Conservation (phyloP, 2,888 invertebrate genomes). For the Lithophane socia region DNA sequence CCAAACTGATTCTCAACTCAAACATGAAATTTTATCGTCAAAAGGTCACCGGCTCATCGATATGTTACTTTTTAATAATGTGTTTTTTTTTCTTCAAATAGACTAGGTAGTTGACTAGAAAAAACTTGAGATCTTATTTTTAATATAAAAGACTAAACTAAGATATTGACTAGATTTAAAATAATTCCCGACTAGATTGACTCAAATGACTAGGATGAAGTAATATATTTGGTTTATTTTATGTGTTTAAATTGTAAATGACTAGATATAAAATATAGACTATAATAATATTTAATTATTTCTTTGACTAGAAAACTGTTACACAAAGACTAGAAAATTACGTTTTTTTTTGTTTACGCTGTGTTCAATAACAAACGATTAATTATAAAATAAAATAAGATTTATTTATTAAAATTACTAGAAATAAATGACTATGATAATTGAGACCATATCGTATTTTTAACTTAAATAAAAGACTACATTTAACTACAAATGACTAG, state of each 20-base stretch:
- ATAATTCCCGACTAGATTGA: background rate
- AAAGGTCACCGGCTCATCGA: slow-evolving; percentile 27
- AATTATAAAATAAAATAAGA: background rate
- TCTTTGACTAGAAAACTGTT: slow-evolving; percentile 22
- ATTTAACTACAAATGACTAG: slow-evolving; percentile 15
- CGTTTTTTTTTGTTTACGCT: background rate
- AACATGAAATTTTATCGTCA: background rate
- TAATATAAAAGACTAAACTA: background rate
- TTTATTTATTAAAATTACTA: slow-evolving; percentile 22
- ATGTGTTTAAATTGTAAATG: background rate
- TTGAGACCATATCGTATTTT: slow-evolving; percentile 5
- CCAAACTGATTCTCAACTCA: background rate
- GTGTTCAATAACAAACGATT: background rate
- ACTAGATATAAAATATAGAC: slow-evolving; percentile 23
- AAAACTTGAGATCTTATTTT: background rate
- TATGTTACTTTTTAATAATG: background rate
- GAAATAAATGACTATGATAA: background rate
- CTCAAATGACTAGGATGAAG: slow-evolving; percentile 7
- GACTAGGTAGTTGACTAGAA: slow-evolving; percentile 15
- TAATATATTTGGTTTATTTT: slow-evolving; percentile 8
- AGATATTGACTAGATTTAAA: slow-evolving; percentile 26
- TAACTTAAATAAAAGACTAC: slow-evolving; percentile 5
- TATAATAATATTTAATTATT: background rate
- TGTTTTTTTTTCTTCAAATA: background rate
- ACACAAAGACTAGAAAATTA: slow-evolving; percentile 22